These are phyloP conservation scores for Campylomormyrus tamandua DNA, from an alignment of 2,113 vertebrate genomes.

Conservation along the genomic window DNA sequence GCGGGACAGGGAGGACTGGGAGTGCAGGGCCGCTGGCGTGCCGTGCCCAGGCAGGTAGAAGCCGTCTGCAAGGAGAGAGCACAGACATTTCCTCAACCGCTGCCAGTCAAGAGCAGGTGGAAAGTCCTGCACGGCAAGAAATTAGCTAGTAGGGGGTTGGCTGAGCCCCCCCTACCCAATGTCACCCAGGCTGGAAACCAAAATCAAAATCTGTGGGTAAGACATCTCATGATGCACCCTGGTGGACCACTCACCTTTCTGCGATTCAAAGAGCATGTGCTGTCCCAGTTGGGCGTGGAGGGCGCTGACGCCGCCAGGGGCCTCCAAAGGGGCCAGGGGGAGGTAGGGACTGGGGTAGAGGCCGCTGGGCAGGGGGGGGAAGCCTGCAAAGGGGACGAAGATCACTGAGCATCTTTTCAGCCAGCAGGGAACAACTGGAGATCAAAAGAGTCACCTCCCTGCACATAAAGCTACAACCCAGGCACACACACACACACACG, in stretches of 20 bases:
- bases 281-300: constrained; percentile 67
- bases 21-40: constrained; percentile 61
- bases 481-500: not conserved
- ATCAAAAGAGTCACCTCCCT: not conserved
- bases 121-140: not conserved
- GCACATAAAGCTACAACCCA: not conserved
- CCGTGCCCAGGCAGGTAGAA: constrained; percentile 75
- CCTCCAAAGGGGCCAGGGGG: constrained; percentile 84
- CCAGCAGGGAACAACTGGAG: not conserved
- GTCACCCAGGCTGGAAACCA: not conserved
- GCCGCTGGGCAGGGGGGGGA: constrained; percentile 75
- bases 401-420: not conserved
- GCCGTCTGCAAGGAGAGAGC: constrained; percentile 64
- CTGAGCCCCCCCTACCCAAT: not conserved
- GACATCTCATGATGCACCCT: not conserved
- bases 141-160: not conserved
- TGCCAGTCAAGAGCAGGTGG: not conserved
- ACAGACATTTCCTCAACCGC: not conserved
- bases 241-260: constrained; percentile 76
- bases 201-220: not conserved
- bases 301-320: constrained; percentile 41
- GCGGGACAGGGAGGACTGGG: constrained; percentile 61
- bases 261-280: constrained; percentile 81
- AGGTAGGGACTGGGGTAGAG: constrained; percentile 85
- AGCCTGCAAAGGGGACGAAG: constrained; percentile 64